Evolutionary conservation across 2,113 vertebrate species (phyloP).

Genomic region (Electrona antarctica): DNA sequence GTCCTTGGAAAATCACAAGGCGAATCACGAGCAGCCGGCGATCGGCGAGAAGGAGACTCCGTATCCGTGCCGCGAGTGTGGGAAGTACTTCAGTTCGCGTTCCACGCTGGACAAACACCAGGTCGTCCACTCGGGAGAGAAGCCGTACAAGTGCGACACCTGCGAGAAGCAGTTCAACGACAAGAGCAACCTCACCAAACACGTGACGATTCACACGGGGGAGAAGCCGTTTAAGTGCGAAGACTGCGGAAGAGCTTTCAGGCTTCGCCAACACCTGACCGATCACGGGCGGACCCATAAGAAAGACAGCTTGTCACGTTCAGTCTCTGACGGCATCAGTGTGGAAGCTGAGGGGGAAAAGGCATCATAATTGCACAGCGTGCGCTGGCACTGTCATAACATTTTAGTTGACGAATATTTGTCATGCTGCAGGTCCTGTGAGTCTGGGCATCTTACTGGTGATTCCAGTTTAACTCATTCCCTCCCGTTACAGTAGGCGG

Average conservation of each 20-base stretch:
- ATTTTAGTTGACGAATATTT: no score
- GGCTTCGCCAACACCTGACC: constrained; percentile 40
- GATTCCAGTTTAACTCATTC: no score
- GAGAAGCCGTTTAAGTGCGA: constrained; percentile 39
- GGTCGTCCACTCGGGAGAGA: constrained; percentile 32
- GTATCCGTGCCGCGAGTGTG: constrained; percentile 1
- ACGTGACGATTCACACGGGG: constrained; percentile 22
- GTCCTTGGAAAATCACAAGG: no score
- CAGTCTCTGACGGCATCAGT: no score
- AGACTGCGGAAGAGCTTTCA: constrained; percentile 24
- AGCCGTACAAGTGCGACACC: not conserved
- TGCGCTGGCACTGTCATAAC: no score
- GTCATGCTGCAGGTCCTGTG: no score
- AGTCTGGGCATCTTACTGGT: no score
- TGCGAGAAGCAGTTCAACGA: constrained; percentile 40
- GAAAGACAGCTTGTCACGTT: not conserved
- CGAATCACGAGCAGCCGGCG: no score
- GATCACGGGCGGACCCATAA: constrained; percentile 22
- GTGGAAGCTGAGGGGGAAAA: no score
- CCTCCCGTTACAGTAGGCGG: no score
- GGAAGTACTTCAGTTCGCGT: constrained; percentile 20
- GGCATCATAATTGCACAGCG: no score
- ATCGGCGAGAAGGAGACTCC: no score
- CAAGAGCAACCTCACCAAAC: constrained; percentile 42
- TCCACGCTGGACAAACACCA: not conserved